A percentile compares a stretch with the other conserved stretches of the same genome.
Conservation (phyloP, 2,888 invertebrate species). For the Encarsia formosa region DNA sequence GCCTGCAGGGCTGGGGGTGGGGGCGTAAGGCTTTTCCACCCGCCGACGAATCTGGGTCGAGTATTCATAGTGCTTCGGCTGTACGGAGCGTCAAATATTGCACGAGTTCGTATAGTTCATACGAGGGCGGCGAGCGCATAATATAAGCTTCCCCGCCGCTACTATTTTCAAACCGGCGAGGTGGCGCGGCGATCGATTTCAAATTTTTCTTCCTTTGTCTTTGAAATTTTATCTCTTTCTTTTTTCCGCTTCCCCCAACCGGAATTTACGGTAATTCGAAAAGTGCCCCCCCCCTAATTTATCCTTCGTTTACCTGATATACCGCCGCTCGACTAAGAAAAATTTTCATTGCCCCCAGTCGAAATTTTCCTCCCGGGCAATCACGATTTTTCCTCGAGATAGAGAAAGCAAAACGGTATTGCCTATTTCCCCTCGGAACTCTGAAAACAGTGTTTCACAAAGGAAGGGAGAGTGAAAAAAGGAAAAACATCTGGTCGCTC, state of each 20-base stretch:
- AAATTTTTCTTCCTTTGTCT: background rate
- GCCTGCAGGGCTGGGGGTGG: too few relatives aligned
- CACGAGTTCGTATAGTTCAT: background rate
- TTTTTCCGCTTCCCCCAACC: background rate
- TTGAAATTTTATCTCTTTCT: background rate
- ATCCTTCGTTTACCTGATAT: too few relatives aligned
- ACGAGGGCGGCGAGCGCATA: background rate
- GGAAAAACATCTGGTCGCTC: too few relatives aligned
- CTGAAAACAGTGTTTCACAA: too few relatives aligned
- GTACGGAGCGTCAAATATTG: slow-evolving; percentile 20
- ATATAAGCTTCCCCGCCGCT: background rate
- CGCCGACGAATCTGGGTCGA: slow-evolving; percentile 23
- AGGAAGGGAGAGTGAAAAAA: too few relatives aligned
- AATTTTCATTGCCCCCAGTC: too few relatives aligned
- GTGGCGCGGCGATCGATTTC: slow-evolving; percentile 6
- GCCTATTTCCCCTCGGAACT: too few relatives aligned
- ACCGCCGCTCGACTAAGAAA: too few relatives aligned
- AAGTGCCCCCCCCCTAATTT: background rate
- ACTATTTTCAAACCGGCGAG: slow-evolving; percentile 8
- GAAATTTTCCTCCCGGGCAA: too few relatives aligned
- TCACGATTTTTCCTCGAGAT: too few relatives aligned
- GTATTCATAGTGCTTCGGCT: slow-evolving; percentile 21
- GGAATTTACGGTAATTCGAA: background rate
- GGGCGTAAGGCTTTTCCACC: slow-evolving; percentile 11
- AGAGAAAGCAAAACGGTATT: too few relatives aligned